A percentile compares a stretch with the other conserved stretches of the same genome.
Conservation (phyloP, 2,888 invertebrate species). For the Selenia dentaria region DNA sequence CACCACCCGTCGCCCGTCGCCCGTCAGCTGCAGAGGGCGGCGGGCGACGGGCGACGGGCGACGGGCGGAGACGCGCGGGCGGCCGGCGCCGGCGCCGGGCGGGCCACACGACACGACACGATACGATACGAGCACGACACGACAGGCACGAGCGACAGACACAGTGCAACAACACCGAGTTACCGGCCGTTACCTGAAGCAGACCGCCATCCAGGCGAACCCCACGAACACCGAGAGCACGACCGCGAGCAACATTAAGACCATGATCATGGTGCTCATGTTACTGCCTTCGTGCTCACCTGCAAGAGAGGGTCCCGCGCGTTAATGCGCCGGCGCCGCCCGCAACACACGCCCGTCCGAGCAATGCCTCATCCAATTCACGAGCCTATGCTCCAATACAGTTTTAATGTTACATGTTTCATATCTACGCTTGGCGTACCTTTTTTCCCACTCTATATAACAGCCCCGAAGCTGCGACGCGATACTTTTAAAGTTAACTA, state of each 20-base stretch:
- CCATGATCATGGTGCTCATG: conserved; percentile 95
- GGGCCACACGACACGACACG: conserved; percentile 36
- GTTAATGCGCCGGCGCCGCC: conserved; percentile 80
- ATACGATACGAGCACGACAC: conserved; percentile 50
- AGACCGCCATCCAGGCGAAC: conserved; percentile 97
- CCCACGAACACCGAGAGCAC: conserved; percentile 97
- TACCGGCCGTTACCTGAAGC: conserved; percentile 92
- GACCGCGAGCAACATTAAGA: conserved; percentile 96
- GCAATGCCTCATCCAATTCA: conserved; percentile 55
- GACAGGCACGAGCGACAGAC: conserved; percentile 73
- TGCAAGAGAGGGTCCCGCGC: conserved; percentile 85
- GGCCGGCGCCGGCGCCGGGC: conserved; percentile 44
- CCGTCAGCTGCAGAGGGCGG: neutral
- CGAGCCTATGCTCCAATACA: conserved; percentile 8
- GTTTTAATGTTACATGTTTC: neutral
- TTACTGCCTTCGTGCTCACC: conserved; percentile 91
- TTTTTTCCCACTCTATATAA: conserved; percentile 4
- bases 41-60: neutral
- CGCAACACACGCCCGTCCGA: conserved; percentile 62
- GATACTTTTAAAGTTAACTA: neutral
- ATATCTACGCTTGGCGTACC: conserved; percentile 19
- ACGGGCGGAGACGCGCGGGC: conserved; percentile 22
- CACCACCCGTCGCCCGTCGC: neutral
- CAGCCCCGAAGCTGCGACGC: neutral
- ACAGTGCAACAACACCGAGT: conserved; percentile 80